Evolutionary conservation across 1,140 invertebrate species (phyloP).

Genomic region (Lasioglossum albipes): DNA sequence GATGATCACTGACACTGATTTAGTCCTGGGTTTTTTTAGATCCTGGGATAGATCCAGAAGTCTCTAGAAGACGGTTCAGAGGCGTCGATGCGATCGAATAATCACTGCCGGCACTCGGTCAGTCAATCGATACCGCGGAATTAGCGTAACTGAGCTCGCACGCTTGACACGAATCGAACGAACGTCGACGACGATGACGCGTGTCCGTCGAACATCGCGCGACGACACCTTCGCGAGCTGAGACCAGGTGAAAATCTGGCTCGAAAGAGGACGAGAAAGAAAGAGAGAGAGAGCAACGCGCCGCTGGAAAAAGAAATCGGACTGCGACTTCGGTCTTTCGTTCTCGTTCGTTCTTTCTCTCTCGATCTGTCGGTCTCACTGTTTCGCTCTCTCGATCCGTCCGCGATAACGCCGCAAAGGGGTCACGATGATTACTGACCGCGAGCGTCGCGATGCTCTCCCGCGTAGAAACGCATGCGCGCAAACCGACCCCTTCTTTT

Average conservation of each 20-base stretch:
- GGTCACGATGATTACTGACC: slow-evolving; percentile 68
- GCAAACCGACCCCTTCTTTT: slow-evolving; percentile 58
- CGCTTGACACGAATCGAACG: slow-evolving; percentile 27
- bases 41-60: too few species aligned
- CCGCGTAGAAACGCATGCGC: slow-evolving; percentile 64
- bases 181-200: background rate
- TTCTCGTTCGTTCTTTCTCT: too few species aligned
- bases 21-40: too few species aligned
- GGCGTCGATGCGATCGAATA: slow-evolving; percentile 60
- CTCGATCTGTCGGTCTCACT: too few species aligned
- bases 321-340: background rate
- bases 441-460: slow-evolving; percentile 63
- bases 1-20: too few species aligned
- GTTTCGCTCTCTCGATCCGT: slow-evolving; percentile 30
- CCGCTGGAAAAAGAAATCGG: background rate
- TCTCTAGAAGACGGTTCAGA: too few species aligned
- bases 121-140: slow-evolving; percentile 73
- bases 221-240: slow-evolving; percentile 9
- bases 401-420: slow-evolving; percentile 55
- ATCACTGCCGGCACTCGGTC: slow-evolving; percentile 68
- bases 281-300: too few species aligned
- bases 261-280: background rate
- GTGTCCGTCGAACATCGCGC: background rate
- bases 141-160: slow-evolving; percentile 66
- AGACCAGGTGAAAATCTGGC: background rate